Evolutionary conservation across 2,113 vertebrate genomes (phyloP).

Genomic region (Aplodontia rufa): DNA sequence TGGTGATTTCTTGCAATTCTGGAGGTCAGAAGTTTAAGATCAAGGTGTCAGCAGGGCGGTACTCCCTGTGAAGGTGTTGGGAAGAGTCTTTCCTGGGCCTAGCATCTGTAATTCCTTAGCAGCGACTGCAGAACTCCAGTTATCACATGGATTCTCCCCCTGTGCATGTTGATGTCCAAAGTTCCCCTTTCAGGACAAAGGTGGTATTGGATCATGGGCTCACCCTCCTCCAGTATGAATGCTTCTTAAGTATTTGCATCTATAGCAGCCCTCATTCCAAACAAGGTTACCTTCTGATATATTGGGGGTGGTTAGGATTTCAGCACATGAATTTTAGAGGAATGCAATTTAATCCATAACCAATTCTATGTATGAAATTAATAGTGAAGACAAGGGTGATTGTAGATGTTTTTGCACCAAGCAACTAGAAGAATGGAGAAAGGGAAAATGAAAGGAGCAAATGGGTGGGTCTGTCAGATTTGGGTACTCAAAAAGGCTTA

Average conservation of each 20-base stretch:
- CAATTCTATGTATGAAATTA: background rate
- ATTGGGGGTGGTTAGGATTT: background rate
- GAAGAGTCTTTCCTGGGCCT: background rate
- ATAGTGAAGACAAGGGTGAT: background rate
- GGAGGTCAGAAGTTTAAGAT: background rate
- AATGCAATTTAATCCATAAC: background rate
- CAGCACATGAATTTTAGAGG: background rate
- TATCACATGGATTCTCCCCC: background rate
- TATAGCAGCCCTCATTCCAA: background rate
- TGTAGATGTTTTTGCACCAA: background rate
- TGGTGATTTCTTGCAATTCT: no score
- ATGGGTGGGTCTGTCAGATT: rapidly evolving
- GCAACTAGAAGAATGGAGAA: background rate
- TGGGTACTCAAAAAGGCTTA: rapidly evolving
- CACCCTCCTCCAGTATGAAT: background rate
- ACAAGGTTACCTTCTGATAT: background rate
- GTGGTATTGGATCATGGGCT: background rate
- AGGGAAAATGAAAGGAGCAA: background rate
- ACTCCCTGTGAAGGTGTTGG: background rate
- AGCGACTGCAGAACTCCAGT: no score
- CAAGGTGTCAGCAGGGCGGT: no score
- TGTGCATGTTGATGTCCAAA: background rate
- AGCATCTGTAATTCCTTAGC: background rate
- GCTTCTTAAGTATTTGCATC: background rate
- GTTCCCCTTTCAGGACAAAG: background rate